phyloP scores from a whole-genome alignment of 2,797 vertebrate genomes.

The Leucoraja ocellata region DNA sequence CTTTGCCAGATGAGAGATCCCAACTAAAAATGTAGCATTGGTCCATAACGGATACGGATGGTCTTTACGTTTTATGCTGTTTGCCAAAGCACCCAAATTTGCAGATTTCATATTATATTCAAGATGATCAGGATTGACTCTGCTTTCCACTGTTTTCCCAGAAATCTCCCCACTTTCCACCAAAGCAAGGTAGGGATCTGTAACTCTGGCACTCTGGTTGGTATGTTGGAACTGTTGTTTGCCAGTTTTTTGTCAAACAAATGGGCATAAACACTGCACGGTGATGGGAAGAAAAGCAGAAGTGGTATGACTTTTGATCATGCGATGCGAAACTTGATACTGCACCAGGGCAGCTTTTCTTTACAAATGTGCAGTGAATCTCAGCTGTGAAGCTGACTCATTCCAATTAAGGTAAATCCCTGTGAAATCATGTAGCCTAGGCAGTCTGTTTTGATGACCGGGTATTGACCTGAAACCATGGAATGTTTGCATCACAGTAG shows the following conservation, averaged over 20 bases:
- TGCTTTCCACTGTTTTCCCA: neutral
- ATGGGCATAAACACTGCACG: no score
- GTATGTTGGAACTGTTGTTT: neutral
- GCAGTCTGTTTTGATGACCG: neutral
- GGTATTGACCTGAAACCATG: neutral
- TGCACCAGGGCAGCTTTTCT: neutral
- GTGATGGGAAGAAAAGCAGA: neutral
- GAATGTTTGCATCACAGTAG: no score
- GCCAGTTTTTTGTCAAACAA: neutral
- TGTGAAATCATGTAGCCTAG: neutral
- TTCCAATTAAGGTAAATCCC: conserved; percentile 21
- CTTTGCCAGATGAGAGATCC: neutral
- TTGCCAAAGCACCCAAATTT: neutral
- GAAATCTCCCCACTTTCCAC: neutral
- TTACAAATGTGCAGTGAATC: neutral
- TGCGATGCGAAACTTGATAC: neutral
- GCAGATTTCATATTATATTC: neutral
- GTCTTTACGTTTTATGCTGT: neutral
- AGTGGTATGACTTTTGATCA: neutral
- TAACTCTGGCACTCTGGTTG: neutral
- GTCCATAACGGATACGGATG: neutral
- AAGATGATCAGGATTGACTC: neutral
- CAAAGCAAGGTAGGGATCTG: neutral
- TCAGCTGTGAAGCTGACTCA: conserved; percentile 6
- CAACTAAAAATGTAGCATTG: neutral